phyloP scores from a whole-genome alignment of 1,140 invertebrate genomes.

The Pogonomyrmex californicus region DNA sequence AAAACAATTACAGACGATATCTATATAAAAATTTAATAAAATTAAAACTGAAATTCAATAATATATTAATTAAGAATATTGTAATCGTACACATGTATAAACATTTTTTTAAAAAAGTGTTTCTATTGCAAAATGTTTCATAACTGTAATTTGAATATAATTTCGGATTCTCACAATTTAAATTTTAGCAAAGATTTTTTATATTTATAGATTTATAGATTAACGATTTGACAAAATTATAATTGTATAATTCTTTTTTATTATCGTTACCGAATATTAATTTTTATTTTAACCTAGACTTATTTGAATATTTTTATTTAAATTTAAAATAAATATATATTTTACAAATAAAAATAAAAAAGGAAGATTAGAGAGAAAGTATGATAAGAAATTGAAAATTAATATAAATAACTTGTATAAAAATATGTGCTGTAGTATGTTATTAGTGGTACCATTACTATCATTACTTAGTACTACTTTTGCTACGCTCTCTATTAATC shows the following conservation, averaged over 20 bases:
- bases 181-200: background rate
- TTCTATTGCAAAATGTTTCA: background rate
- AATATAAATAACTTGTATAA: constrained; percentile 10
- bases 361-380: background rate
- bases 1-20: background rate
- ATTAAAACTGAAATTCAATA: background rate
- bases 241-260: background rate
- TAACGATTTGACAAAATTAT: background rate
- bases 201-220: background rate
- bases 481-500: constrained; percentile 45
- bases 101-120: background rate
- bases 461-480: constrained; percentile 4
- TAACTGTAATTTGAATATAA: background rate
- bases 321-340: background rate
- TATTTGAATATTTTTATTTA: background rate
- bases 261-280: background rate
- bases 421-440: background rate
- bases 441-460: constrained; percentile 32
- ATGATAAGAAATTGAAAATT: constrained; percentile 10
- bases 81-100: background rate
- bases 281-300: background rate
- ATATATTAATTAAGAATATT: background rate
- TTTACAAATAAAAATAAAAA: background rate
- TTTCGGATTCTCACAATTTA: background rate
- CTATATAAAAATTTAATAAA: background rate